phyloP scores from a whole-genome alignment of 2,888 invertebrate species.

The Homarus gammarus region DNA sequence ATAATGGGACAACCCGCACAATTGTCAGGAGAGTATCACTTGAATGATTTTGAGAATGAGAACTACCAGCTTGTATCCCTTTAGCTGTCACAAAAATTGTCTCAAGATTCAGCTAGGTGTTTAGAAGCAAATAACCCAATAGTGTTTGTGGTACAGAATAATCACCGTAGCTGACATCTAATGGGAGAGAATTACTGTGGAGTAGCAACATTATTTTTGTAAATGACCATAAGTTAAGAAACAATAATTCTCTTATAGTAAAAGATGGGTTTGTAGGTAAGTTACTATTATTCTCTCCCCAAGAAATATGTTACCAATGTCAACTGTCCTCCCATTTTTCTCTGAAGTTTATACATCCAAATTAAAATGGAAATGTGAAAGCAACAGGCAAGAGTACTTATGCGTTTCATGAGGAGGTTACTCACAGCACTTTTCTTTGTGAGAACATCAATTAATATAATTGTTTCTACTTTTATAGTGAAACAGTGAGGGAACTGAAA shows the following conservation, averaged over 20 bases:
- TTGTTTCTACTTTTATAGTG: not conserved
- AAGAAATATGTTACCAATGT: too few relatives aligned
- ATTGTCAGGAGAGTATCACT: not conserved
- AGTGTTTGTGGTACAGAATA: not conserved
- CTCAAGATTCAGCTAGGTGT: not conserved
- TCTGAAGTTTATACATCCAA: too few relatives aligned
- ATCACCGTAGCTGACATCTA: not conserved
- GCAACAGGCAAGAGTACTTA: not conserved
- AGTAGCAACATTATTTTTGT: not conserved
- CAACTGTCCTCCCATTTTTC: too few relatives aligned
- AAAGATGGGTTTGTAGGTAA: too few relatives aligned
- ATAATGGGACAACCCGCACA: not conserved
- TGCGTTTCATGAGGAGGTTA: not conserved
- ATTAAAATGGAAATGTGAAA: too few relatives aligned
- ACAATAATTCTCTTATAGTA: not conserved
- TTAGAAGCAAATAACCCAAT: not conserved
- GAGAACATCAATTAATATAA: not conserved
- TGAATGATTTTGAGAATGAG: not conserved
- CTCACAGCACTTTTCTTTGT: not conserved
- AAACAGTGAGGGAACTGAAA: not conserved
- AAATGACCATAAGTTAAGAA: not conserved
- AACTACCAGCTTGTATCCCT: not conserved
- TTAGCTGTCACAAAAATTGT: not conserved
- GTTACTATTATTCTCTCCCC: too few relatives aligned
- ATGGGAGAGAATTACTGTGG: not conserved